Evolutionary conservation across 2,113 vertebrate genomes (phyloP), one percentile per base, ranked within the genome.

Genomic region (Oryzias woworae): DNA sequence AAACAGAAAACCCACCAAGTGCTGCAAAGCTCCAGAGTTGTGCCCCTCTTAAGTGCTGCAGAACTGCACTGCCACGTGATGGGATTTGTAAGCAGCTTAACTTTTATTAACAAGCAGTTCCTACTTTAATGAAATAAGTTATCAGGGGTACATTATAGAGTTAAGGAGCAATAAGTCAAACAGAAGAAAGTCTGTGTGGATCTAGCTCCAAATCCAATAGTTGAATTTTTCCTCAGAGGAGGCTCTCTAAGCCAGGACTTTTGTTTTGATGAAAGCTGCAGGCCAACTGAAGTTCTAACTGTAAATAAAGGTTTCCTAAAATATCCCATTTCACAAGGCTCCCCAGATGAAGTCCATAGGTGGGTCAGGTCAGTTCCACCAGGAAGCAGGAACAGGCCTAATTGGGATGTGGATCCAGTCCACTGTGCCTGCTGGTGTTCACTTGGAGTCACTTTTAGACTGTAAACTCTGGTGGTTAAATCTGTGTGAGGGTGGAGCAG

Each of bases 311-410:
- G 36, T 36, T 36, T 23, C 26, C 50, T 31, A 22, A 53, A 46
- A 31, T 13, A 14, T 24, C 26, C 28, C 49, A 46, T 51, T 31
- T 15, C 0, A 31, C 59, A 48, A 55, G 17, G 12, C 2, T 15
- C 28, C n/a, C 20, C 31, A 46, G 52, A 64, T 66, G 16, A 48
- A 45, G 47, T 45, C 45, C 55, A 24, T 45, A 41, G 47, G 28
- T 36, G 17, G 18, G 43, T 63, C 65, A 55, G 67, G 69, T 66
- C 58, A 74, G n/a, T 1, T 41, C 62, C 58, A 60, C 58, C 54
- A 3, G 53, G 57, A 77, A 62, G 45, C 52, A 48, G 54, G 36
- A 60, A 36, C 48, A 49, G 49, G n/a, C n/a, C 54, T 69, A 51
- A 62, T 31, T 61, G 62, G 67, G 65, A 31, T 64, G 14, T 10